Evolutionary conservation across 2,797 vertebrate species (phyloP), one percentile per base, ranked within the genome.

Genomic region (Thunnus albacares): DNA sequence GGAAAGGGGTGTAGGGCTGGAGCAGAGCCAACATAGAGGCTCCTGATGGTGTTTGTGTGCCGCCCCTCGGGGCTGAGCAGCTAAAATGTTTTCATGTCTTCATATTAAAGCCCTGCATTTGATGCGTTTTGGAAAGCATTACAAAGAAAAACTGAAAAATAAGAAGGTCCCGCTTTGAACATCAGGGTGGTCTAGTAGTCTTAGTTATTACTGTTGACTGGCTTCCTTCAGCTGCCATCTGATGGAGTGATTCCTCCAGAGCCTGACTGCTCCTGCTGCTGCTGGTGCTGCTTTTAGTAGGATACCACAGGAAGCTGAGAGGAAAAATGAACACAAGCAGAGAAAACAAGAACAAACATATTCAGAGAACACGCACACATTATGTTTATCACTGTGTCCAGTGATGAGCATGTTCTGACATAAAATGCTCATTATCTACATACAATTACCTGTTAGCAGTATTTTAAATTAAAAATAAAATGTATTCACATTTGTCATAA

Each of bases 181-280:
- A 82, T 82, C 77, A 71, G 83, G 86, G 90, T 90, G 91, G 88
- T 90, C 94, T 85, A 72, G 75, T 90, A 84, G 83, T 90, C 82
- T 22, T 55, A 77, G 86, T 85, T 91, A 87, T 80, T 82, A 87
- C 66, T 80, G 81, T 70, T 87, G 91, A 87, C 86, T 90, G 24
- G 68, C 52, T 56, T 52, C 49, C 45, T 81, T 65, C 55, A 59
- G 63, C 59, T 72, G 47, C 62, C 49, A 60, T 77, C 55, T 71
- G 65, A 79, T 74, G 58, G 61, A 66, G 52, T 49, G 68, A 59
- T 77, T 70, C 43, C 66, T 58, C 10, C 56, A 59, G 68, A 64
- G 65, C 68, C 38, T 15, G 3, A 13, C 45, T 75, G 55, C 65
- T 68, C 58, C 75, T 41, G 62, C 51, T 53, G 30, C 30, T 66